Base-by-base conservation (phyloP, 2,797 vertebrate species). In the Cuculus canorus region DNA sequence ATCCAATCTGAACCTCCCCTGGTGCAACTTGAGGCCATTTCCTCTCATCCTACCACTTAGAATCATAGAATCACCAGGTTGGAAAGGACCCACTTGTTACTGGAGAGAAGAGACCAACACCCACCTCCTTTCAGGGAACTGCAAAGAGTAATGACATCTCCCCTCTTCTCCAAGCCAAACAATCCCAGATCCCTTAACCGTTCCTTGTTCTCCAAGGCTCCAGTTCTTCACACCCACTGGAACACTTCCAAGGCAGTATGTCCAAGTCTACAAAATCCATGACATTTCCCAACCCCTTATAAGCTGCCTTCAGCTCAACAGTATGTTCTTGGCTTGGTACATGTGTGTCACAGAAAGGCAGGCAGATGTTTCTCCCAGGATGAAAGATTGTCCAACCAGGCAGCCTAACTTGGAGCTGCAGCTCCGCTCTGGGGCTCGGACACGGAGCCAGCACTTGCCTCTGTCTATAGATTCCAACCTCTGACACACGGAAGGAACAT, bases 271-370 rank as follows among this genome's bases (percentile, higher is more conserved):
- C 53, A 30, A 70, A 66, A 69, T 4, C 69, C 30, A 15, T 4
- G 11, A 14, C 27, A 6, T 33, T 52, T 37, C 25, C 56, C 61
- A 57, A 24, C 5, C 25, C 48, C 14, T 63, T 32, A 28, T 28
- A 56, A 77, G 21, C n/a, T 12, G 22, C 61, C n/a, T 57, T 50
- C 65, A 45, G 27, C 45, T 43, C 13, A 22, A 18, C 41, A 73
- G 65, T 1, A 52, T 17, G 28, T 35, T 32, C 48, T 11, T 25
- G 15, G 25, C 48, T 28, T 3, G 13, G 27, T 32, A 32, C 9
- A 3, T 0, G 0, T 7, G 8, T 8, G 18, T 4, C 39, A 4
- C 0, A 17, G 52, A 17, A 27, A 33, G 54, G 28, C n/a, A 41
- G 13, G 30, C 13, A 60, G 53, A 5, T 10, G 1, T 27, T 32